These are phyloP conservation scores for Empidonax alnorum DNA, from an alignment of 2,113 vertebrate species.

Conservation along the genomic window DNA sequence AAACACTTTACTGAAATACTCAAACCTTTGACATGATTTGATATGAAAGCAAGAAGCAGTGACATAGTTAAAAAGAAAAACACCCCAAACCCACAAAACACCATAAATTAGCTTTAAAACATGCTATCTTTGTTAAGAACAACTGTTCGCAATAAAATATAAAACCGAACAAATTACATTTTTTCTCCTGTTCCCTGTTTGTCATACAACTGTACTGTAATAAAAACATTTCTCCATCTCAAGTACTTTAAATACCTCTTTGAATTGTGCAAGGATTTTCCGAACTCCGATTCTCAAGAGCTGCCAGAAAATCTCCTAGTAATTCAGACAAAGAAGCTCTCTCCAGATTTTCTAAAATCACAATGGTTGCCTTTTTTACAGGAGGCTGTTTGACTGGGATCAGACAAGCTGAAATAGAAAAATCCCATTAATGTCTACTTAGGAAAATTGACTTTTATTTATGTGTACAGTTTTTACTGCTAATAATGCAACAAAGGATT, in stretches of 20 bases:
- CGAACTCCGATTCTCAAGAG: slow-evolving; percentile 85
- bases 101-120: background rate
- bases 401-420: slow-evolving; percentile 83
- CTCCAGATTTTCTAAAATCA: slow-evolving; percentile 89
- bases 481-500: background rate
- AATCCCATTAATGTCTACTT: background rate
- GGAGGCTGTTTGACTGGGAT: slow-evolving; percentile 79
- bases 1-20: background rate
- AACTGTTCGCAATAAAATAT: background rate
- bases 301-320: slow-evolving; percentile 88
- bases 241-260: slow-evolving; percentile 77
- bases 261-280: slow-evolving; percentile 79
- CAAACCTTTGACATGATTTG: background rate
- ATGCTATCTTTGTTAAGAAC: background rate
- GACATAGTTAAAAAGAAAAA: background rate
- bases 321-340: slow-evolving; percentile 88
- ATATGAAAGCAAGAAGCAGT: background rate
- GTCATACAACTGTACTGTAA: background rate
- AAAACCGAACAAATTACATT: background rate
- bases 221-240: background rate
- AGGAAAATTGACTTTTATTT: background rate
- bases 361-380: slow-evolving; percentile 79
- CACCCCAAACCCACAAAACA: fast-evolving
- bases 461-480: background rate
- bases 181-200: background rate